phyloP scores from a whole-genome alignment of 2,888 invertebrate species.

The Acholoe squamosa region DNA sequence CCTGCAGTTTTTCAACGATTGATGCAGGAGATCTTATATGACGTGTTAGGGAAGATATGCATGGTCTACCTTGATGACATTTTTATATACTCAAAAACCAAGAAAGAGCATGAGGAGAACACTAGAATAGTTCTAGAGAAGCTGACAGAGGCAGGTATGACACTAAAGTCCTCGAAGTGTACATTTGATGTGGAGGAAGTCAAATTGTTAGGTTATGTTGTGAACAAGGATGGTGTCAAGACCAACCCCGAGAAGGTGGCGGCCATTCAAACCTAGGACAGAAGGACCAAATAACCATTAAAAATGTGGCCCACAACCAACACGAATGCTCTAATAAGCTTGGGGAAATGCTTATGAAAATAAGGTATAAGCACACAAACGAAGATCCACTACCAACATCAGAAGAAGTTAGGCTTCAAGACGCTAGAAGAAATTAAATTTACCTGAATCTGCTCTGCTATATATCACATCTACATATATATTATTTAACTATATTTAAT shows the following conservation, averaged over 20 bases:
- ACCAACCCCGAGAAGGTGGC: slow-evolving; percentile 66
- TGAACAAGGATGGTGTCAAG: slow-evolving; percentile 63
- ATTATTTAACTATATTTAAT: too few species aligned
- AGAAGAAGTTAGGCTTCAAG: too few species aligned
- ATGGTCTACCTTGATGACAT: slow-evolving; percentile 68
- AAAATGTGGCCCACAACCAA: too few species aligned
- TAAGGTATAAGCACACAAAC: too few species aligned
- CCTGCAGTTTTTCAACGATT: slow-evolving; percentile 65
- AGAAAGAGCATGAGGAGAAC: slow-evolving; percentile 60
- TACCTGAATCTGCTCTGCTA: too few species aligned
- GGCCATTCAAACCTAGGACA: slow-evolving; percentile 55
- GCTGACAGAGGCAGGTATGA: slow-evolving; percentile 62
- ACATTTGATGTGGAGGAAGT: slow-evolving; percentile 63
- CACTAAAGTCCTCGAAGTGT: slow-evolving; percentile 68
- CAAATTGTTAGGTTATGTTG: slow-evolving; percentile 65
- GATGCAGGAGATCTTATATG: slow-evolving; percentile 64
- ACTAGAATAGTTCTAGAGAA: slow-evolving; percentile 63
- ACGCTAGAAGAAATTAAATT: too few species aligned
- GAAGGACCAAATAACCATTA: too few species aligned
- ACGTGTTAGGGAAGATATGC: slow-evolving; percentile 29
- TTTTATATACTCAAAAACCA: slow-evolving; percentile 59
- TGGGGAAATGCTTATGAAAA: too few species aligned
- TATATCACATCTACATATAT: too few species aligned
- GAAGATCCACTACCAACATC: too few species aligned
- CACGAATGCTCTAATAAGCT: too few species aligned